Base-by-base conservation (phyloP, 2,888 invertebrate genomes). In the Lagria hirta region DNA sequence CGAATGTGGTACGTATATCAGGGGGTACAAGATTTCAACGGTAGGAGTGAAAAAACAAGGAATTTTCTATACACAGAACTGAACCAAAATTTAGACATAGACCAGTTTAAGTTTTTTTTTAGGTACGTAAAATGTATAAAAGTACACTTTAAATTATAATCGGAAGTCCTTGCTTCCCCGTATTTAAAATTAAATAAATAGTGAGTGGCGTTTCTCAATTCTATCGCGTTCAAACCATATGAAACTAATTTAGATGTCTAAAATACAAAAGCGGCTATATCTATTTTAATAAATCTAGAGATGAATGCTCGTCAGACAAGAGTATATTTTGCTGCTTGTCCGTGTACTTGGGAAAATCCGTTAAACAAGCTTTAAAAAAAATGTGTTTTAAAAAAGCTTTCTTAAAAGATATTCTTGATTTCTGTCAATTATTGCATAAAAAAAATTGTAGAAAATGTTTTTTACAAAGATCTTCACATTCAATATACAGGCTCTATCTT, bases 211-310 rank as follows among this genome's bases (percentile, higher is more conserved):
- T 26, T 46, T 54, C 45, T 35, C 37, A 48, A 50, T 53, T 49
- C 54, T 57, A 60, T 54, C 55, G 55, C 54, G 52, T 55, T 54
- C n/a, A n/a, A n/a, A n/a, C n/a, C n/a, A n/a, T 48, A 60, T 53
- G 51, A 60, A 61, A 47, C 42, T 58, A 58, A 60, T 63, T 61
- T 59, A 57, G 52, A 61, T 23, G 47, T 60, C 61, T 62, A 59
- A 54, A 60, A 55, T 61, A 62, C 55, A 62, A 60, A 65, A 63
- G 62, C 63, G 62, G 64, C 62, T 63, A 64, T 55, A 57, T 53
- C 56, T 60, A 60, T 41, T 26, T 18, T 29, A 34, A 38, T 48
- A n/a, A 40, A 34, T 17, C 45, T 49, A 48, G 18, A n/a, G n/a
- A 36, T 33, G 27, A 46, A 47, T 47, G 47, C 36, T 30, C 13